Conservation (phyloP, 1,140 invertebrate genomes). For the Cephus cinctus region DNA sequence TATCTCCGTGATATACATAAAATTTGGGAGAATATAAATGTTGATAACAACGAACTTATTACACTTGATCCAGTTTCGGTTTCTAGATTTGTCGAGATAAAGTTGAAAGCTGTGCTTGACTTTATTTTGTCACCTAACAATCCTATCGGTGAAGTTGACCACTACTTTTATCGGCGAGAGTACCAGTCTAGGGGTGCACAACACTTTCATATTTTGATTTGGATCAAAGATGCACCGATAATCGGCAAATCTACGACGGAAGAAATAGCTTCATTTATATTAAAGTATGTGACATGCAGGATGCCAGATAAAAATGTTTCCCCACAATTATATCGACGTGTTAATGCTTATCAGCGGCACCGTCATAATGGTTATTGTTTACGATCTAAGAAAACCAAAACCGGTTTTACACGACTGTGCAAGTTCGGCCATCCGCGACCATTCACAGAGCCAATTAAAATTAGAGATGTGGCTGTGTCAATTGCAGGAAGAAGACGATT, state of each 20-base stretch:
- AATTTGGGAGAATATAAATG: neutral
- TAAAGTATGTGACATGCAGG: no score
- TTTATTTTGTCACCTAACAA: conserved; percentile 24
- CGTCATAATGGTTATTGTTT: no score
- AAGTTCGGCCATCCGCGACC: no score
- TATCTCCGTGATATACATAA: conserved; percentile 22
- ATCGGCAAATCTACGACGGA: conserved; percentile 11
- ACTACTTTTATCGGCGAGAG: conserved; percentile 28
- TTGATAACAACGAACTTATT: conserved; percentile 13
- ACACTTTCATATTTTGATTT: conserved; percentile 31
- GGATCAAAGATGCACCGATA: conserved; percentile 29
- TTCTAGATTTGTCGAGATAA: conserved; percentile 30
- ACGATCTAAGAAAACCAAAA: no score
- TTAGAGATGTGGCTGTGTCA: no score
- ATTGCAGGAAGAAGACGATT: no score
- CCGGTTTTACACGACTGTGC: no score
- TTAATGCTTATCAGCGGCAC: no score
- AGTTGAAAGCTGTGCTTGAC: conserved; percentile 28
- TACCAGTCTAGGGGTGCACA: conserved; percentile 29
- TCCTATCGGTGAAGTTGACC: conserved; percentile 25
- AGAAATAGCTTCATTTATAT: neutral
- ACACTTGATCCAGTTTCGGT: conserved; percentile 24
- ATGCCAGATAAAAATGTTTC: no score
- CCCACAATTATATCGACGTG: no score
- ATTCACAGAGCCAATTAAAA: no score